Percentiles rank a stretch among this genome's conserved stretches.
These are phyloP conservation scores for Tetragonisca angustula DNA, from an alignment of 2,888 invertebrate species.

Conservation along the genomic window DNA sequence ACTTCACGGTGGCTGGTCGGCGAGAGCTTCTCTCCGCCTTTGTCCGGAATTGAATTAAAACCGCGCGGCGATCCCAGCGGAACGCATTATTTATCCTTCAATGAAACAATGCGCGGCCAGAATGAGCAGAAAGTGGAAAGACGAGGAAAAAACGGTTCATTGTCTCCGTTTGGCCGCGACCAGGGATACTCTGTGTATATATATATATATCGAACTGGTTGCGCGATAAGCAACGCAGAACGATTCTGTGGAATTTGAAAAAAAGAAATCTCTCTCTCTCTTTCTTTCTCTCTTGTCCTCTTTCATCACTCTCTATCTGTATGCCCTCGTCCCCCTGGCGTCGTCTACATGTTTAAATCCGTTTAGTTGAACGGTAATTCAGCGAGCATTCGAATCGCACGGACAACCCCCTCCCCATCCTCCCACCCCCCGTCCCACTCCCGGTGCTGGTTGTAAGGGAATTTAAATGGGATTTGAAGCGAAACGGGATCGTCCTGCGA, in stretches of 20 bases:
- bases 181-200: neutral
- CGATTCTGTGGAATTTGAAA: conserved; percentile 15
- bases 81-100: conserved; percentile 50
- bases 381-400: conserved; percentile 24
- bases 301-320: too few relatives aligned
- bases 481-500: conserved; percentile 21
- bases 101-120: conserved; percentile 42
- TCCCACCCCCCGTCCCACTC: too few relatives aligned
- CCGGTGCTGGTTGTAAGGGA: neutral
- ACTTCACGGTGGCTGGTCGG: neutral
- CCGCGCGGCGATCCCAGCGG: conserved; percentile 29
- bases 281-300: too few relatives aligned
- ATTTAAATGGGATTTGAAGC: conserved; percentile 36
- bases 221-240: conserved; percentile 30
- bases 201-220: conserved; percentile 2
- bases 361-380: conserved; percentile 34
- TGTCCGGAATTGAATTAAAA: conserved; percentile 58
- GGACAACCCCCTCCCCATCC: too few relatives aligned
- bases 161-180: conserved; percentile 15
- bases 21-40: conserved; percentile 23
- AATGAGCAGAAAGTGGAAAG: neutral
- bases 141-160: conserved; percentile 32
- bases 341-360: conserved; percentile 7
- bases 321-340: neutral
- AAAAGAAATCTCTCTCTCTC: neutral